Conservation (phyloP, 2,797 vertebrate species). For the Gambusia yucatana region DNA sequence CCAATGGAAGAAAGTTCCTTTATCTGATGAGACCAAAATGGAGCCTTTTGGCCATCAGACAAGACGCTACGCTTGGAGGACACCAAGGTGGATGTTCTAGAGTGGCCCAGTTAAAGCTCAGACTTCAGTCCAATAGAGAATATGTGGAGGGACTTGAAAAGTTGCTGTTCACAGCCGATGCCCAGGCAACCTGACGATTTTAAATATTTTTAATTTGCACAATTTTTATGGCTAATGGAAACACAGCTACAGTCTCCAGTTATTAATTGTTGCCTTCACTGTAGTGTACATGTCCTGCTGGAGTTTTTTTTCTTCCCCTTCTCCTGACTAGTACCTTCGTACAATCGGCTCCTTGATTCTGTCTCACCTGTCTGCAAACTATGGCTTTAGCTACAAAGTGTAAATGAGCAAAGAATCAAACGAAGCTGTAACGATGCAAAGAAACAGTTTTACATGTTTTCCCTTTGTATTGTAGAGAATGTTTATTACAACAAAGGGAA, state of each 20-base stretch:
- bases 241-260: too few relatives aligned
- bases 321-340: not conserved
- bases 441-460: not conserved
- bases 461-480: not conserved
- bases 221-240: too few relatives aligned
- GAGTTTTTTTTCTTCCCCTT: not conserved
- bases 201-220: too few relatives aligned
- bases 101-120: too few relatives aligned
- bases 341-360: not conserved
- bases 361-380: not conserved
- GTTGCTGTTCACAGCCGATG: too few relatives aligned
- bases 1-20: not conserved
- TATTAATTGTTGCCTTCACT: not conserved
- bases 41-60: too few relatives aligned
- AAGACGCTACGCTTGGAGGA: too few relatives aligned
- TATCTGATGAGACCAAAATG: not conserved
- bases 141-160: too few relatives aligned
- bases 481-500: not conserved
- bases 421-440: not conserved
- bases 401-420: not conserved
- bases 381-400: not conserved
- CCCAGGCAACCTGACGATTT: too few relatives aligned
- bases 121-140: too few relatives aligned
- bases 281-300: not conserved
- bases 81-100: too few relatives aligned